Evolutionary conservation across 2,888 invertebrate species (phyloP).

Genomic region (Diarsia mendica): DNA sequence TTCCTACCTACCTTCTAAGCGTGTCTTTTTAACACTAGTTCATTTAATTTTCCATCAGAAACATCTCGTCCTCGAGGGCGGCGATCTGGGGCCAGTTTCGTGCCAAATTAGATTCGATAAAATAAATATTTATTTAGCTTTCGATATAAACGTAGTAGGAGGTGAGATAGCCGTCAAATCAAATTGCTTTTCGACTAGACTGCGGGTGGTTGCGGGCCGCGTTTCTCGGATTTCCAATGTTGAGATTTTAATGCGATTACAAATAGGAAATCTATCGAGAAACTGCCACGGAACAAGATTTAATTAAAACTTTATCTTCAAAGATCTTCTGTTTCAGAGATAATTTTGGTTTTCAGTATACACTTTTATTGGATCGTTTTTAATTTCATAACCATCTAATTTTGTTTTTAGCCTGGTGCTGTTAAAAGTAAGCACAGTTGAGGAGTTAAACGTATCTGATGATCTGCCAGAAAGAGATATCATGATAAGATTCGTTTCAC

Average conservation of each 20-base stretch:
- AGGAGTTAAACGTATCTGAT: slow-evolving; percentile 19
- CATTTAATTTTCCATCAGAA: slow-evolving; percentile 54
- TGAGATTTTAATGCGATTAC: slow-evolving; percentile 71
- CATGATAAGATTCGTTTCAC: neutral
- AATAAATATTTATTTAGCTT: slow-evolving; percentile 90
- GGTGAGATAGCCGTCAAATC: slow-evolving; percentile 89
- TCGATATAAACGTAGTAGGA: slow-evolving; percentile 89
- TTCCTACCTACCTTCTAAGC: neutral
- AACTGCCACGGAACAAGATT: slow-evolving; percentile 52
- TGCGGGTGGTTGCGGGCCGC: slow-evolving; percentile 82
- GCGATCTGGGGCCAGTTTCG: slow-evolving; percentile 79
- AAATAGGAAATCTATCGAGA: slow-evolving; percentile 65
- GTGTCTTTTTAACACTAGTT: slow-evolving; percentile 36
- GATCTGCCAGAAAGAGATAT: slow-evolving; percentile 12
- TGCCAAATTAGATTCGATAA: slow-evolving; percentile 90
- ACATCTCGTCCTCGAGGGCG: slow-evolving; percentile 71
- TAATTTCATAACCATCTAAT: slow-evolving; percentile 15
- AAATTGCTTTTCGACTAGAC: slow-evolving; percentile 86
- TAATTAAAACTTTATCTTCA: slow-evolving; percentile 53
- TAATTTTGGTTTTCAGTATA: slow-evolving; percentile 26
- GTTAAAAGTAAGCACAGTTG: slow-evolving; percentile 7
- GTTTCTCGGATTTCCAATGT: slow-evolving; percentile 80
- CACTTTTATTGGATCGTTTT: slow-evolving; percentile 18
- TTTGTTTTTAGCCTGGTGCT: slow-evolving; percentile 10
- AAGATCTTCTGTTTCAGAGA: slow-evolving; percentile 42